phyloP scores from a whole-genome alignment of 2,797 vertebrate species.

The Danio jaintianensis region DNA sequence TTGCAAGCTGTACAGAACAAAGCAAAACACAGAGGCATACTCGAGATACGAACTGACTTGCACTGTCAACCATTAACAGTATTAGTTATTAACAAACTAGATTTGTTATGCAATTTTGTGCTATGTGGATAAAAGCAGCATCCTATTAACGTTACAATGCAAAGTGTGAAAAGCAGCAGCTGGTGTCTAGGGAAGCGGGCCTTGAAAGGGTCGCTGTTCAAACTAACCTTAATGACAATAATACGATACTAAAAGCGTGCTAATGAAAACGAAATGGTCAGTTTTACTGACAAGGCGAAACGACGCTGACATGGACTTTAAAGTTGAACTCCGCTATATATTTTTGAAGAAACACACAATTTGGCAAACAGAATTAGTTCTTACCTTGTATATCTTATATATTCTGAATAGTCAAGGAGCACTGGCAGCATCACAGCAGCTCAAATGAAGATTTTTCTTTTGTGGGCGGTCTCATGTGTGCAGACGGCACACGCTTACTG shows the following conservation, averaged over 20 bases:
- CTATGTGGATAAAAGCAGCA: background rate
- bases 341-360: background rate
- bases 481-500: background rate
- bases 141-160: background rate
- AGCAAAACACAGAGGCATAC: background rate
- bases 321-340: background rate
- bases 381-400: conserved; percentile 33
- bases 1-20: background rate
- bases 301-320: background rate
- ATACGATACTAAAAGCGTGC: background rate
- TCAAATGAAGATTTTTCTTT: background rate
- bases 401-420: background rate
- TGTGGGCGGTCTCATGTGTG: background rate
- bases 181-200: background rate
- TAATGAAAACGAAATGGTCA: background rate
- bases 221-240: conserved; percentile 16
- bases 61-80: background rate
- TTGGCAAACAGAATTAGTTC: background rate
- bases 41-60: background rate
- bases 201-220: conserved; percentile 5
- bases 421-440: conserved; percentile 11
- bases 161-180: conserved; percentile 9
- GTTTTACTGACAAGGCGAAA: background rate
- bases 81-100: background rate
- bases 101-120: background rate